These are phyloP conservation scores for Saccostrea echinata DNA, from an alignment of 1,140 invertebrate genomes.

Conservation along the genomic window DNA sequence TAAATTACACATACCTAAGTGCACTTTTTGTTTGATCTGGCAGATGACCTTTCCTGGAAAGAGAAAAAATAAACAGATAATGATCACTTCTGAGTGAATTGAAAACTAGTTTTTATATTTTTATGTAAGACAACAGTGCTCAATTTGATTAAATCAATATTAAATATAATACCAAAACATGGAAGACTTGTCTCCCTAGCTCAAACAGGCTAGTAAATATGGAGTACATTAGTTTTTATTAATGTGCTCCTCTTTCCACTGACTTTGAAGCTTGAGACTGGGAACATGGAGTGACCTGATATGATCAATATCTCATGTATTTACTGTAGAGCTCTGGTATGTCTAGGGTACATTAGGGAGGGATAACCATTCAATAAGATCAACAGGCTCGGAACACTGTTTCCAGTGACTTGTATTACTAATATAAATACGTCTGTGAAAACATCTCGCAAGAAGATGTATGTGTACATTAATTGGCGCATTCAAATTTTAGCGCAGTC, in stretches of 20 bases:
- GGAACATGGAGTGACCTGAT: neutral
- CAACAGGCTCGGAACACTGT: neutral
- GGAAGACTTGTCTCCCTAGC: neutral
- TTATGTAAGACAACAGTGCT: too few species aligned
- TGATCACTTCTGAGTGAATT: too few species aligned
- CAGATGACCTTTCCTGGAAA: neutral
- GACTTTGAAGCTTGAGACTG: neutral
- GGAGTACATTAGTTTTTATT: neutral
- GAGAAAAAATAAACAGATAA: neutral
- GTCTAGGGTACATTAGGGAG: neutral
- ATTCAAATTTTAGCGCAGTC: too few species aligned
- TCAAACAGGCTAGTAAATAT: neutral
- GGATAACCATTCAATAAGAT: neutral
- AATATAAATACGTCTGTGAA: neutral
- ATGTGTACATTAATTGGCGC: too few species aligned
- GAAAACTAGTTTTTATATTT: too few species aligned
- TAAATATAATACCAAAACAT: neutral
- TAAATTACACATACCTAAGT: neutral
- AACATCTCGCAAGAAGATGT: neutral
- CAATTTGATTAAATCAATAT: neutral
- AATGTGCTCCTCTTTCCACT: neutral
- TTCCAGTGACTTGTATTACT: neutral
- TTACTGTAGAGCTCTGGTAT: neutral
- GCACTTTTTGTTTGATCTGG: slow-evolving; percentile 18
- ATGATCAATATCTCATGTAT: neutral